Evolutionary conservation across 1,140 invertebrate species (phyloP), one percentile per base, ranked within the genome.

Genomic region (Drosophila truncata): DNA sequence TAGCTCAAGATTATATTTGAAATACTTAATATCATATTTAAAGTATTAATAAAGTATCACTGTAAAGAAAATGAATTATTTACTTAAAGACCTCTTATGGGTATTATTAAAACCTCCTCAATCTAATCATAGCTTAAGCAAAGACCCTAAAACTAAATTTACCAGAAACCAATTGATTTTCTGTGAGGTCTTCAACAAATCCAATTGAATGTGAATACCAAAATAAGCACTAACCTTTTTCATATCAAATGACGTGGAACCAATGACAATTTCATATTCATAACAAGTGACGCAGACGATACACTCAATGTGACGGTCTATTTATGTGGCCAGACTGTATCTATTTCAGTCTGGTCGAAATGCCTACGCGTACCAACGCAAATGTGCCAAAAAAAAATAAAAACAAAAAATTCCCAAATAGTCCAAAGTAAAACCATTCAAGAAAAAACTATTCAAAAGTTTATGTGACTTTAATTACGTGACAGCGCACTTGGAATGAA

Each of bases 381-480:
- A 73, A 62, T 74, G 55, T 66, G 46, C 73, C 49, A 50, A 76
- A 76, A 50, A 76, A 76, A 72, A 46, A 58, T 60, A 50, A 54
- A 64, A 72, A 70, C 44, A 39, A 75, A 55, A 42, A 55, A 49
- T 54, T 67, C 4, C 41, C 18, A 39, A 72, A 72, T 42, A 44
- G 18, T 54, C 31, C 49, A 59, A 59, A 72, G 52, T 63, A 77
- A 59, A 13, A 60, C 37, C 63, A 70, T 70, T 70, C 64, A 77
- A 80, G 46, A 70, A 77, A 61, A 59, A 63, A n/a, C 46, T 59
- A 65, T 78, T 71, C 71, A 65, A 82, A 71, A 74, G 67, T 75
- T 88, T 77, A 74, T 73, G 80, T 65, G 81, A 78, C 61, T 90
- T 88, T 81, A 88, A 88, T 88, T 85, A 88, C 85, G 85, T 90